These are phyloP conservation scores for Drosophila nr. perissopoda DNA, from an alignment of 2,888 invertebrate species.

Conservation along the genomic window DNA sequence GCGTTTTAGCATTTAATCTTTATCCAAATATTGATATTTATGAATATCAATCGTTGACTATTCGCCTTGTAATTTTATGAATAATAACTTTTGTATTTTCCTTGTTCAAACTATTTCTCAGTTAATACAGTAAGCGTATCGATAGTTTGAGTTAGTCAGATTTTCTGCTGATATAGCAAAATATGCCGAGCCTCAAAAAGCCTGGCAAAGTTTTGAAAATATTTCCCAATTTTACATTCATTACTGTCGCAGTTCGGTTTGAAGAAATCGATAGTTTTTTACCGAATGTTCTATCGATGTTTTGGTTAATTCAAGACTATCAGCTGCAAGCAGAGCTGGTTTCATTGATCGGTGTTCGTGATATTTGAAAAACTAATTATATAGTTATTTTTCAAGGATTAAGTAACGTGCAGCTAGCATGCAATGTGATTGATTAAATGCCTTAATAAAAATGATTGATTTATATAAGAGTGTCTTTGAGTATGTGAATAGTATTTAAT, in stretches of 20 bases:
- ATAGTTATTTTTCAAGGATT: neutral
- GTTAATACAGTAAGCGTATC: neutral
- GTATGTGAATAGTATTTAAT: neutral
- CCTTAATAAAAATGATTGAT: neutral
- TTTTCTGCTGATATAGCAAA: neutral
- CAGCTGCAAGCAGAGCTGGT: neutral
- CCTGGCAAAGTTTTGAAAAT: neutral
- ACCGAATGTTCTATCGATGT: neutral
- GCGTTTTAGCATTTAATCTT: neutral
- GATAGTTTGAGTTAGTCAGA: neutral
- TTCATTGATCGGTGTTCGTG: neutral
- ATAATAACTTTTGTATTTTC: slow-evolving; percentile 2
- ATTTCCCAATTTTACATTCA: neutral
- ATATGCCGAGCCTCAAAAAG: neutral
- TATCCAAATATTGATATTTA: neutral
- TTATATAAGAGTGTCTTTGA: neutral
- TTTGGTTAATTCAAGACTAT: neutral
- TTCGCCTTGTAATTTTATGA: neutral
- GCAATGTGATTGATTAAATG: neutral
- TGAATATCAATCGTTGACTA: neutral
- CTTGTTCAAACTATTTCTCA: neutral
- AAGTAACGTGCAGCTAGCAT: neutral
- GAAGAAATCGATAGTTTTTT: neutral
- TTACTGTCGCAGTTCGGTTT: too few relatives aligned
- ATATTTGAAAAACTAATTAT: neutral